These are phyloP conservation scores for Deroplatys truncata DNA, from an alignment of 2,888 invertebrate species.

Conservation along the genomic window DNA sequence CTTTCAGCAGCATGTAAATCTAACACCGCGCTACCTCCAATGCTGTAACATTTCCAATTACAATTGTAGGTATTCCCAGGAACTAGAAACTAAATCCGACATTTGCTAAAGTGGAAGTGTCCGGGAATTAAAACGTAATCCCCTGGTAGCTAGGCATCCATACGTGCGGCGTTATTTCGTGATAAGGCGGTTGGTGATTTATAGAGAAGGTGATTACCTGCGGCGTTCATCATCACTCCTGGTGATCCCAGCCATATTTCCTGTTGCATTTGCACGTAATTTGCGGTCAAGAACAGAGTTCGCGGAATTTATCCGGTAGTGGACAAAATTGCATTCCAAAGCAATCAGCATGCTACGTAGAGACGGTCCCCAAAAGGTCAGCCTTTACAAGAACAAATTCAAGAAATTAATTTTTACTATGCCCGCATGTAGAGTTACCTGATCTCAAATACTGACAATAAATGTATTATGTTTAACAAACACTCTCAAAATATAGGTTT, in stretches of 20 bases:
- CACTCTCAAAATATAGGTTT: too few species aligned
- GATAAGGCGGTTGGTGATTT: neutral
- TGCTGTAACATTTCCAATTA: too few species aligned
- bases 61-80: neutral
- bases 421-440: rapidly evolving
- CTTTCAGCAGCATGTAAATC: too few species aligned
- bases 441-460: too few species aligned
- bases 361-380: too few species aligned
- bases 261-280: neutral
- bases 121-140: neutral
- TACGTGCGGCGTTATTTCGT: neutral
- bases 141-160: neutral
- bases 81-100: neutral
- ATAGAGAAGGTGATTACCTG: neutral
- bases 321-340: neutral
- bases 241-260: neutral
- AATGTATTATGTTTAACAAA: too few species aligned
- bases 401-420: too few species aligned
- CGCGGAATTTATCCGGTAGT: neutral
- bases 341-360: too few species aligned
- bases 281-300: neutral
- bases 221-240: neutral
- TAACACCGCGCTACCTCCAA: too few species aligned
- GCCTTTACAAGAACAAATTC: too few species aligned
- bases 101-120: neutral